phyloP scores from a whole-genome alignment of 1,140 invertebrate species.

The Platyscapa corneri region DNA sequence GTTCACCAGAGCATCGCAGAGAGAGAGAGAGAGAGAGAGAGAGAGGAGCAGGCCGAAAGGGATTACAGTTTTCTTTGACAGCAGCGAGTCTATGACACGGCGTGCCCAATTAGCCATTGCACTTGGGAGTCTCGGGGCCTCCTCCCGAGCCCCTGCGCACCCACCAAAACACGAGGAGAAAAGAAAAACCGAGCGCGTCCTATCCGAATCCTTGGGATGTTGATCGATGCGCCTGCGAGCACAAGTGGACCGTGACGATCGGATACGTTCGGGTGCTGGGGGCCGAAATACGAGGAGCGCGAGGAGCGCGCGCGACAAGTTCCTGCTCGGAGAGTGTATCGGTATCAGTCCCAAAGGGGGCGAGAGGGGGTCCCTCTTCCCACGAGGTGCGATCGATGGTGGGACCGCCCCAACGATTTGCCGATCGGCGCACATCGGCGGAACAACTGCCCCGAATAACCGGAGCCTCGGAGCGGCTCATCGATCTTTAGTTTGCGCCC shows the following conservation, averaged over 20 bases:
- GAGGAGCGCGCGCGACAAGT: too few species aligned
- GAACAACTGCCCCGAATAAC: too few species aligned
- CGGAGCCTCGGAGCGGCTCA: too few species aligned
- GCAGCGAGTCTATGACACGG: not conserved
- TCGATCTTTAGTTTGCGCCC: too few species aligned
- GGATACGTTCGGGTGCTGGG: not conserved
- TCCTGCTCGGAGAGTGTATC: too few species aligned
- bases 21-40: slow-evolving; percentile 18
- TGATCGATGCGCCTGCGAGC: slow-evolving; percentile 1
- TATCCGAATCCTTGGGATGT: not conserved
- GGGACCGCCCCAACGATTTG: not conserved
- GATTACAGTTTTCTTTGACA: not conserved
- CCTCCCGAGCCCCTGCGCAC: not conserved
- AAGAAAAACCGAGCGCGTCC: not conserved
- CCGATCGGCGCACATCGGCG: too few species aligned
- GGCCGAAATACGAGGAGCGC: too few species aligned
- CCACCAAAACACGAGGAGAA: too few species aligned
- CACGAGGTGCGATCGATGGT: slow-evolving; percentile 35
- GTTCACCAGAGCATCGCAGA: not conserved
- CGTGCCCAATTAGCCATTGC: not conserved
- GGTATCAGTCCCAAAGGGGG: not conserved
- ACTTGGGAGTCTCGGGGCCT: too few species aligned
- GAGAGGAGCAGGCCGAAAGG: not conserved
- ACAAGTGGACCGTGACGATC: not conserved
- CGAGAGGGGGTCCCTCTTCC: not conserved